A percentile compares a stretch with the other conserved stretches of the same genome.
These are phyloP conservation scores for Bergia sp. DNA, from an alignment of 92 coral and sea anemone species.

Conservation along the genomic window DNA sequence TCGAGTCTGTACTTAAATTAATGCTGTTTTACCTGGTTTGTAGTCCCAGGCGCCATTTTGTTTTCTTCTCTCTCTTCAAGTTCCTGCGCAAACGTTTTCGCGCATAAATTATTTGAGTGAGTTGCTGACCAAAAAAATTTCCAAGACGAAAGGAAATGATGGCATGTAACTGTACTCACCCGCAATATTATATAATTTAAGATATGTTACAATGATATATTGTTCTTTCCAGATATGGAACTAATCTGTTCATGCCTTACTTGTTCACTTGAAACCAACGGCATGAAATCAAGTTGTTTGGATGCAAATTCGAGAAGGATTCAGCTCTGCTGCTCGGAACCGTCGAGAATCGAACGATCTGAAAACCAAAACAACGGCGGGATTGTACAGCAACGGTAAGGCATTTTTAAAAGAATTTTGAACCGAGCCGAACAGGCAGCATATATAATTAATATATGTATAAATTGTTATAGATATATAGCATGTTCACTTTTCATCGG, in stretches of 20 bases:
- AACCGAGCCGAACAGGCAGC: not conserved
- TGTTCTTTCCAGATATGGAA: conserved; percentile 32
- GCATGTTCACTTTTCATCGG: no score
- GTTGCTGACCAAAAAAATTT: conserved; percentile 17
- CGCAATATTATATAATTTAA: not conserved
- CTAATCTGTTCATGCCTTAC: conserved; percentile 43
- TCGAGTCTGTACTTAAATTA: not conserved
- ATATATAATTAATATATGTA: not conserved
- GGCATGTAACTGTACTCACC: not conserved
- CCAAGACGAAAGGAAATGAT: not conserved
- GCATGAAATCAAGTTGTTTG: not conserved
- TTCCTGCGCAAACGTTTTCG: conserved; percentile 11
- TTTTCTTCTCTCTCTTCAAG: conserved; percentile 11
- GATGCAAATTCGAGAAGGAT: not conserved
- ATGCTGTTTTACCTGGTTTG: conserved; percentile 72
- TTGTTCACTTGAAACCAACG: conserved; percentile 11
- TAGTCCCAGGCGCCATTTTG: conserved; percentile 99
- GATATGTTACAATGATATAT: conserved; percentile 4
- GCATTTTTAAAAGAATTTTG: not conserved
- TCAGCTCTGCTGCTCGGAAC: conserved; percentile 25
- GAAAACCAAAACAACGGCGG: conserved; percentile 16
- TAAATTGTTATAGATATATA: not conserved
- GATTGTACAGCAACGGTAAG: conserved; percentile 18
- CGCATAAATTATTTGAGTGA: not conserved
- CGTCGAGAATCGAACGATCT: conserved; percentile 6